Base-by-base conservation (phyloP, 2,888 invertebrate genomes). In the Hedychridium roseum region DNA sequence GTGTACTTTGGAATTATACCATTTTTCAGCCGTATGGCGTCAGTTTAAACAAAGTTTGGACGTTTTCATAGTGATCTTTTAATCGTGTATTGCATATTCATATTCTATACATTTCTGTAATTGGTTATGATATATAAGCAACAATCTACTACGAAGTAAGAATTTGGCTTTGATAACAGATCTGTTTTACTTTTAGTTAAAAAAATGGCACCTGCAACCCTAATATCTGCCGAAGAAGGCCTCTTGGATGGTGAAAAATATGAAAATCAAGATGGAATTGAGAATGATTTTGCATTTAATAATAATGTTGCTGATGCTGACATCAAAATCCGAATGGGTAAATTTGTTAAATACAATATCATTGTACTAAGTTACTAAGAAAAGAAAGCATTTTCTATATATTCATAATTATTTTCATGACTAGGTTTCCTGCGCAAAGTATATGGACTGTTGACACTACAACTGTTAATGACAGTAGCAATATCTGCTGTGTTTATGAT, bases 381-480 rank as follows among this genome's bases (percentile, higher is more conserved):
- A n/a, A n/a, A n/a, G n/a, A n/a, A n/a, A n/a, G n/a, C n/a, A n/a
- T n/a, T n/a, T n/a, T n/a, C n/a, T n/a, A n/a, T n/a, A n/a, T n/a
- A n/a, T n/a, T n/a, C n/a, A n/a, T n/a, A n/a, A n/a, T n/a, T n/a
- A n/a, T n/a, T n/a, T n/a, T 42, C 59, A 61, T 14, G 30, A n/a
- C n/a, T n/a, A 76, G 75, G 80, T 3, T 94, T 94, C 68, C 83
- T 94, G 43, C 84, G 93, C 17, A 94, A 94, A 76, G 94, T 94
- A 1, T 93, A 93, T 76, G 91, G 91, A 0, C 83, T 94, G 27
- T 83, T 94, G 20, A 85, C 86, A 3, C 82, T 89, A 37, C 94
- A 94, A 77, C 81, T 94, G 42, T 75, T 91, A 36, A 81, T 90
- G 6, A 94, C 92, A 0, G 81, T 86, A 3, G 78, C 85, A 4